phyloP scores from a whole-genome alignment of 23 tunicate genomes.

The Trididemnum miniatum region DNA sequence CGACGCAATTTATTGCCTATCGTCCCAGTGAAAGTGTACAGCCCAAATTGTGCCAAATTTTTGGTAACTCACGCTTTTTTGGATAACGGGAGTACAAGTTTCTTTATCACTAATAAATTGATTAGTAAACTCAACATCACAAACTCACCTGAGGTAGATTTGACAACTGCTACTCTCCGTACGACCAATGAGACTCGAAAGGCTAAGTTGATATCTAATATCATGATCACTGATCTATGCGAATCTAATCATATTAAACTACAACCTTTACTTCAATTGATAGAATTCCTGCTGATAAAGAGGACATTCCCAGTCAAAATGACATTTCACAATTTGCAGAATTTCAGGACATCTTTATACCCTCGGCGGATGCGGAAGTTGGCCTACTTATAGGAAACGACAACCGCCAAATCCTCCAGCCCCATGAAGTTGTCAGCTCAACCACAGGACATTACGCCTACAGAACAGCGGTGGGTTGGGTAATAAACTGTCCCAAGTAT shows the following conservation, averaged over 20 bases:
- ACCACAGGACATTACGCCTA: conserved; percentile 28
- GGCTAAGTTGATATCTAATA: conserved; percentile 6
- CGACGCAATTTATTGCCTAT: background rate
- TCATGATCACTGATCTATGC: conserved; percentile 25
- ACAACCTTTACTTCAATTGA: conserved; percentile 1
- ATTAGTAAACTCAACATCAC: background rate
- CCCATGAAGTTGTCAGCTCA: conserved; percentile 20
- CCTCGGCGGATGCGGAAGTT: background rate
- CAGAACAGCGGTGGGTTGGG: conserved; percentile 46
- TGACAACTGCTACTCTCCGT: conserved; percentile 18
- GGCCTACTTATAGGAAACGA: conserved; percentile 27
- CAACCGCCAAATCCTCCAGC: conserved; percentile 20
- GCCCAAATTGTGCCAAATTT: background rate
- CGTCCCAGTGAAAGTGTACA: conserved; percentile 7
- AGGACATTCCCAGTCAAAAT: conserved; percentile 25
- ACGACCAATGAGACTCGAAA: background rate
- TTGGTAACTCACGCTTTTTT: conserved; percentile 2
- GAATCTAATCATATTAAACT: background rate
- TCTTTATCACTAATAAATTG: conserved; percentile 12
- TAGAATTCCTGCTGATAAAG: background rate
- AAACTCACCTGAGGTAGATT: conserved; percentile 15
- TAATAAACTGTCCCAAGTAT: conserved; percentile 16
- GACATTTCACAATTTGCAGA: conserved; percentile 14
- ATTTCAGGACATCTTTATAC: conserved; percentile 28
- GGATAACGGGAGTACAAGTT: conserved; percentile 11